Conservation (phyloP, 2,113 vertebrate genomes). For the Gallinago undulata region DNA sequence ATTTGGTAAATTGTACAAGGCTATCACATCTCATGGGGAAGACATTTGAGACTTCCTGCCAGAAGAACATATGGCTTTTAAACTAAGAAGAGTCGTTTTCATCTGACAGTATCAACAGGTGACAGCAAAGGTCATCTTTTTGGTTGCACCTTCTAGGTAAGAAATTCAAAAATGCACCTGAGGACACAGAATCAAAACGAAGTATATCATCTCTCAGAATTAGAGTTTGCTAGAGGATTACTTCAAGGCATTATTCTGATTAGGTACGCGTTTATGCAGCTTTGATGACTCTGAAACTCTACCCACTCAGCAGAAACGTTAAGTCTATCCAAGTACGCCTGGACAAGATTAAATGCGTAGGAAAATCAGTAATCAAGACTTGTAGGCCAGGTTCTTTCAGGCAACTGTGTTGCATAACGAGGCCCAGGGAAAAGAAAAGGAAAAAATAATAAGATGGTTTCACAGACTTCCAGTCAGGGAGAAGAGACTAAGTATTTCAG, state of each 20-base stretch:
- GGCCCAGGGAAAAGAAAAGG: background rate
- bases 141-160: background rate
- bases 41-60: background rate
- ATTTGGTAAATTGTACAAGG: background rate
- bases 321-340: background rate
- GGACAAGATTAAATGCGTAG: slow-evolving; percentile 19
- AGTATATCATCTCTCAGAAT: background rate
- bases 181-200: background rate
- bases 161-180: background rate
- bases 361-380: slow-evolving; percentile 45
- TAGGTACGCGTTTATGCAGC: background rate
- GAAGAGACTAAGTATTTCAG: slow-evolving; percentile 18
- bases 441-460: background rate
- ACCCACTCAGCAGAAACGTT: background rate
- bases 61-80: background rate
- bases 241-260: slow-evolving; percentile 6
- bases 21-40: background rate
- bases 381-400: slow-evolving; percentile 27
- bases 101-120: background rate
- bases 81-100: background rate
- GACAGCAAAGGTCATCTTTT: background rate
- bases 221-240: background rate
- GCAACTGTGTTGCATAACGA: slow-evolving; percentile 19
- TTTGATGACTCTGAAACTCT: slow-evolving; percentile 3
- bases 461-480: background rate